Percentiles rank a stretch among this genome's conserved stretches.
phyloP scores from a whole-genome alignment of 2,888 invertebrate species.

The Ennomos quercinarius region DNA sequence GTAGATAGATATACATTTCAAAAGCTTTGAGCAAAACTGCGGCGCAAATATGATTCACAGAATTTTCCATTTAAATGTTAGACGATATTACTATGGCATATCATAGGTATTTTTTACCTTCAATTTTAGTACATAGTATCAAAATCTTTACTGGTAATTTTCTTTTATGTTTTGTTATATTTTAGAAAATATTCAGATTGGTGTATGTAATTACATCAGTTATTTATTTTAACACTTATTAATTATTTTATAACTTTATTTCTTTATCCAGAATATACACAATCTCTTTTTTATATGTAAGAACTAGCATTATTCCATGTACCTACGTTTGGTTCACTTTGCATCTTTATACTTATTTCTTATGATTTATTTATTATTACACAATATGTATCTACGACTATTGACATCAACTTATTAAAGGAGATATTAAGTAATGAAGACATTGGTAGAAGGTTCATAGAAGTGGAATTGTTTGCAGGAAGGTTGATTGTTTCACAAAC shows the following conservation, averaged over 20 bases:
- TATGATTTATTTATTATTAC: too few relatives aligned
- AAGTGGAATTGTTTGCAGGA: too few relatives aligned
- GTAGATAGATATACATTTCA: slow-evolving; percentile 31
- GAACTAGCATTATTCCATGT: too few relatives aligned
- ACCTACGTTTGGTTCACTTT: too few relatives aligned
- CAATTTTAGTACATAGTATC: slow-evolving; percentile 51
- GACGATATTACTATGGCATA: slow-evolving; percentile 26
- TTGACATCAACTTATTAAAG: too few relatives aligned
- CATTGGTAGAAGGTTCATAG: too few relatives aligned
- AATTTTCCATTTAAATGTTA: slow-evolving; percentile 7
- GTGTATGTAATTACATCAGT: neutral
- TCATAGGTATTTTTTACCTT: slow-evolving; percentile 51
- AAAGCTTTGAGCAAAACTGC: slow-evolving; percentile 73
- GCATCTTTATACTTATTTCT: too few relatives aligned
- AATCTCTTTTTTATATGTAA: neutral
- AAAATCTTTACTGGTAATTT: slow-evolving; percentile 65
- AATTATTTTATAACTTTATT: neutral
- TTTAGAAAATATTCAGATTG: slow-evolving; percentile 5
- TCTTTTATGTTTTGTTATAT: neutral
- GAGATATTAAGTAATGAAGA: too few relatives aligned
- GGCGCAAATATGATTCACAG: slow-evolving; percentile 52
- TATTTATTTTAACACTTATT: slow-evolving; percentile 6
- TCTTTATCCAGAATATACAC: too few relatives aligned
- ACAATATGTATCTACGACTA: too few relatives aligned
- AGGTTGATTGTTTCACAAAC: too few relatives aligned